Conservation (phyloP, 2,113 vertebrate genomes). For the Chelonoidis abingdonii region DNA sequence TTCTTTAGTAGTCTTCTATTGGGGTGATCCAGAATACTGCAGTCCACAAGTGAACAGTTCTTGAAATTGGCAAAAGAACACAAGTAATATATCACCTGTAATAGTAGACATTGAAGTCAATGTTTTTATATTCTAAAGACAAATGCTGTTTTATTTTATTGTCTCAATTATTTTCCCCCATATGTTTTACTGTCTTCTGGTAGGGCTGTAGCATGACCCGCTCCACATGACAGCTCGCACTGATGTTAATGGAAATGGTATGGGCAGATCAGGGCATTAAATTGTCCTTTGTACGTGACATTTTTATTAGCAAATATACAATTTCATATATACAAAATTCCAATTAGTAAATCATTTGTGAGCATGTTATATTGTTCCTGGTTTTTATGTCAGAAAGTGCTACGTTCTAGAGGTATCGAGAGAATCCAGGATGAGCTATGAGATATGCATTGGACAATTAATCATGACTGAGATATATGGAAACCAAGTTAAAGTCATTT, state of each 20-base stretch:
- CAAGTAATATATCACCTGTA: neutral
- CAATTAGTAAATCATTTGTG: neutral
- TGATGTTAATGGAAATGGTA: neutral
- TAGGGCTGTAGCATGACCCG: neutral
- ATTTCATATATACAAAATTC: neutral
- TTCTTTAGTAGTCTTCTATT: neutral
- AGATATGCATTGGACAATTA: neutral
- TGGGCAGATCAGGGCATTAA: neutral
- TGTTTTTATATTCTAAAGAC: neutral
- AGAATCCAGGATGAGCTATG: neutral
- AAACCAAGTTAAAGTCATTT: neutral
- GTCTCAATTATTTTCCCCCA: neutral
- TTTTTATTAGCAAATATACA: neutral
- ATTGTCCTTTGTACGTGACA: neutral
- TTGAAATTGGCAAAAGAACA: neutral
- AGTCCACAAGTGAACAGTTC: neutral
- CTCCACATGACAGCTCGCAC: neutral
- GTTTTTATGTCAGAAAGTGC: neutral
- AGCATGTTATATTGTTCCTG: neutral
- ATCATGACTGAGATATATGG: neutral
- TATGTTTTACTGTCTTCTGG: neutral
- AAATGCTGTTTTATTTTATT: slow-evolving; percentile 5
- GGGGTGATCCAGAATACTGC: neutral
- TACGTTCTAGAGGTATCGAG: neutral
- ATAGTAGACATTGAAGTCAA: neutral